Conservation (phyloP, 2,888 invertebrate genomes). For the Actias luna region DNA sequence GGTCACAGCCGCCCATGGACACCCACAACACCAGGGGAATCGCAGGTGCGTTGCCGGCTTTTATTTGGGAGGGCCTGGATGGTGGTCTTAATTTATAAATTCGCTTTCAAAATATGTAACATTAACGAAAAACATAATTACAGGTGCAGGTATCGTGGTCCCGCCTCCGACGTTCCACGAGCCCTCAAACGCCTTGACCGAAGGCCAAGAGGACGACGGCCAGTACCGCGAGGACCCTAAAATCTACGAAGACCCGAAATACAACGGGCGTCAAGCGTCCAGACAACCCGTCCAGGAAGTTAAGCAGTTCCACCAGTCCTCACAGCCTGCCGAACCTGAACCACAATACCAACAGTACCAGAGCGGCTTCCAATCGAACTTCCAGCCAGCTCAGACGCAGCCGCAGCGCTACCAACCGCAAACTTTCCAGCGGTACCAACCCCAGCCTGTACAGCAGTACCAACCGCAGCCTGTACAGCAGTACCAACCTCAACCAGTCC, state of each 20-base stretch:
- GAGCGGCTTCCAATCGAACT: slow-evolving; percentile 22
- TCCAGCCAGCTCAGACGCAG: slow-evolving; percentile 37
- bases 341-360: slow-evolving; percentile 41
- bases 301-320: slow-evolving; percentile 52
- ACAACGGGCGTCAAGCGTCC: slow-evolving; percentile 63
- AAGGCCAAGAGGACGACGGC: slow-evolving; percentile 90
- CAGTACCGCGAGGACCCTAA: slow-evolving; percentile 93
- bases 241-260: slow-evolving; percentile 88
- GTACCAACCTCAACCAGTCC: slow-evolving; percentile 23
- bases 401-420: slow-evolving; percentile 38
- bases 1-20: no score
- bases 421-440: slow-evolving; percentile 37
- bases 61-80: no score
- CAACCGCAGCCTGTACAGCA: slow-evolving; percentile 28
- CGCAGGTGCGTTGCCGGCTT: no score
- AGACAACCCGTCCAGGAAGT: slow-evolving; percentile 45
- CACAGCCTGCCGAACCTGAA: slow-evolving; percentile 33
- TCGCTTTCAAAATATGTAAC: not conserved
- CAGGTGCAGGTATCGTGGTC: slow-evolving; percentile 87
- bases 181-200: slow-evolving; percentile 75
- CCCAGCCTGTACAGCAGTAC: slow-evolving; percentile 33
- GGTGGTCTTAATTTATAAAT: no score
- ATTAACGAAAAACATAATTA: slow-evolving; percentile 29
- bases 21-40: no score
- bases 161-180: slow-evolving; percentile 89